Percentiles rank a stretch among this genome's conserved stretches.
Evolutionary conservation across 2,113 vertebrate species (phyloP).

Genomic region (Chlorodrepanis virens): DNA sequence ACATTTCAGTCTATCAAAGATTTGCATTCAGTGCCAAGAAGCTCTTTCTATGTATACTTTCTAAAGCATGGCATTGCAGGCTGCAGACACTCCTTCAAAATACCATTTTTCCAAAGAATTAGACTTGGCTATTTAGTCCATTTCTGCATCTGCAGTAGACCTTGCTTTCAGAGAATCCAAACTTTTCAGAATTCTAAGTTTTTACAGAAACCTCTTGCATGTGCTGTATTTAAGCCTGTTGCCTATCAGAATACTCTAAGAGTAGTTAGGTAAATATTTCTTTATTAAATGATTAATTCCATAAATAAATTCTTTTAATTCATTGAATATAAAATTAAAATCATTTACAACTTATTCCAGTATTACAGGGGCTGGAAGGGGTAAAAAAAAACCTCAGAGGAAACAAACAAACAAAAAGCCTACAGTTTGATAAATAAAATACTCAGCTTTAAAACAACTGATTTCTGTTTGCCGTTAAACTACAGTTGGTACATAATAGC

Average conservation of each 20-base stretch:
- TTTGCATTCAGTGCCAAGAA: not conserved
- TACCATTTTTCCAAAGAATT: not conserved
- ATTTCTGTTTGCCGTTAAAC: conserved; percentile 86
- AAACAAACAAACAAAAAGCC: conserved; percentile 76
- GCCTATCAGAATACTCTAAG: not conserved
- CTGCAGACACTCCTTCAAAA: not conserved
- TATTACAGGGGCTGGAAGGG: conserved; percentile 85
- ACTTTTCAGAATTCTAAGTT: not conserved
- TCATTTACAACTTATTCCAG: conserved; percentile 99
- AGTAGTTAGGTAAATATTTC: conserved; percentile 82
- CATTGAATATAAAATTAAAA: conserved; percentile 99
- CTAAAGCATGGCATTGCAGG: not conserved
- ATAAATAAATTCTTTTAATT: conserved; percentile 99
- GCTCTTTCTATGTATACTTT: not conserved
- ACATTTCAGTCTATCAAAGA: not conserved
- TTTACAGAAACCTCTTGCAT: not conserved
- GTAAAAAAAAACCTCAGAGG: conserved; percentile 73
- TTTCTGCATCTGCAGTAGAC: not conserved
- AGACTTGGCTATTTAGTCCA: not conserved
- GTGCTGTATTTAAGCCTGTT: not conserved
- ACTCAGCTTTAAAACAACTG: conserved; percentile 89
- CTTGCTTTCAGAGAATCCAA: not conserved
- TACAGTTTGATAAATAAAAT: conserved; percentile 99
- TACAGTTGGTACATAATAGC: conserved; percentile 85
- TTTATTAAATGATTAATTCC: conserved; percentile 89